These are phyloP conservation scores for Thamnophis elegans DNA, from an alignment of 2,797 vertebrate genomes.

Conservation along the genomic window DNA sequence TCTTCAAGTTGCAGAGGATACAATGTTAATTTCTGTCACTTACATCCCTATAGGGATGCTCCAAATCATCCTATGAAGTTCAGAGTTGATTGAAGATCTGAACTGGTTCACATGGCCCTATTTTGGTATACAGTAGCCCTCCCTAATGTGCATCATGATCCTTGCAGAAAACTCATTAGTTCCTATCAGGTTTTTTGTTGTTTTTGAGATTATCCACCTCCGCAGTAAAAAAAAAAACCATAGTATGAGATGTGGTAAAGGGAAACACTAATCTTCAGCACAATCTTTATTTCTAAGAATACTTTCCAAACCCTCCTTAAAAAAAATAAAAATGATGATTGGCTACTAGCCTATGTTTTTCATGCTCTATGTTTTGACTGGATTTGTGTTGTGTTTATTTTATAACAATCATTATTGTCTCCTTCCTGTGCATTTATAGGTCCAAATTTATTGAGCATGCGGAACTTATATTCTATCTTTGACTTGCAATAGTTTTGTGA, in stretches of 20 bases:
- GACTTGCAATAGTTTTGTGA: neutral
- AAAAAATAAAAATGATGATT: neutral
- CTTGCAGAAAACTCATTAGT: neutral
- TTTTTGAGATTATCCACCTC: neutral
- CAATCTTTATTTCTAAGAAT: neutral
- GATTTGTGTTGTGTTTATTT: neutral
- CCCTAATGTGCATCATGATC: neutral
- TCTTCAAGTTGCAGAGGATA: neutral
- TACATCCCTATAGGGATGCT: neutral
- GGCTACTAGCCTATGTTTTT: neutral
- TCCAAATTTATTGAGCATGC: neutral
- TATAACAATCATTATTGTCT: neutral
- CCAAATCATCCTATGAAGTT: neutral
- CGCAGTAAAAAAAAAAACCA: neutral
- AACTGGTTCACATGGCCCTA: neutral
- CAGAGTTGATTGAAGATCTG: neutral
- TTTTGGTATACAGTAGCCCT: neutral
- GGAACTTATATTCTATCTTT: neutral
- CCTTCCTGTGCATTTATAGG: neutral
- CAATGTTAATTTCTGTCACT: too few relatives aligned
- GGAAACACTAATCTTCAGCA: neutral
- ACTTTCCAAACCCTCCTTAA: neutral
- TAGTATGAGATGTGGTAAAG: neutral
- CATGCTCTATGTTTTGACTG: neutral
- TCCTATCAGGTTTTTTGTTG: neutral